Conservation (phyloP, 1,140 invertebrate genomes). For the Rhyacophila brunnea region DNA sequence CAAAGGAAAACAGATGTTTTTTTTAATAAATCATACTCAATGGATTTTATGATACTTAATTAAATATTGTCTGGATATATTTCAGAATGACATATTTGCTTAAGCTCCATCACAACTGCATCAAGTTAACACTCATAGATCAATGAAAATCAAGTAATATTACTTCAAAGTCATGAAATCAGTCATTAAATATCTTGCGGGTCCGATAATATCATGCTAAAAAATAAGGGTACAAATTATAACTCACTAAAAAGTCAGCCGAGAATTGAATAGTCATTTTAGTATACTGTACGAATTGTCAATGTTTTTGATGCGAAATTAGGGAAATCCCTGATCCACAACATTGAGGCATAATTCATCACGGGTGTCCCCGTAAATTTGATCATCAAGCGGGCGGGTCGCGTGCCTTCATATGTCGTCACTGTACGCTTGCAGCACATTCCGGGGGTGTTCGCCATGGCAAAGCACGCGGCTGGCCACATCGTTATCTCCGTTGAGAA, state of each 20-base stretch:
- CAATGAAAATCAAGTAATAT: no score
- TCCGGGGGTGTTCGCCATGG: slow-evolving; percentile 52
- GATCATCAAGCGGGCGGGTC: background rate
- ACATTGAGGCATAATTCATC: background rate
- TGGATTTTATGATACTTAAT: no score
- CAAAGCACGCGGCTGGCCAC: slow-evolving; percentile 72
- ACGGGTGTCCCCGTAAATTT: background rate
- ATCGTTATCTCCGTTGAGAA: slow-evolving; percentile 74
- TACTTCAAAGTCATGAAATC: no score
- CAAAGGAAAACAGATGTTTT: no score
- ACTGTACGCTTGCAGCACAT: slow-evolving; percentile 60
- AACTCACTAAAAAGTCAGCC: background rate
- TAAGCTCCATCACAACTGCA: no score
- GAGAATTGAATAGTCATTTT: background rate
- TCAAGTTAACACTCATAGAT: no score
- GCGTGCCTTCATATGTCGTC: slow-evolving; percentile 46
- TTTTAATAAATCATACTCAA: no score
- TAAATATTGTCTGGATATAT: no score
- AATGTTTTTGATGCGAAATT: background rate
- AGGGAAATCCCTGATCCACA: no score
- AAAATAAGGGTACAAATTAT: background rate
- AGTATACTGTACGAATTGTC: background rate
- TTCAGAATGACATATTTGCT: no score
- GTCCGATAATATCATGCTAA: no score
- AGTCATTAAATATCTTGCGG: no score